Percentiles rank a stretch among this genome's conserved stretches.
Conservation (phyloP, 2,797 vertebrate genomes). For the Myotis daubentonii region DNA sequence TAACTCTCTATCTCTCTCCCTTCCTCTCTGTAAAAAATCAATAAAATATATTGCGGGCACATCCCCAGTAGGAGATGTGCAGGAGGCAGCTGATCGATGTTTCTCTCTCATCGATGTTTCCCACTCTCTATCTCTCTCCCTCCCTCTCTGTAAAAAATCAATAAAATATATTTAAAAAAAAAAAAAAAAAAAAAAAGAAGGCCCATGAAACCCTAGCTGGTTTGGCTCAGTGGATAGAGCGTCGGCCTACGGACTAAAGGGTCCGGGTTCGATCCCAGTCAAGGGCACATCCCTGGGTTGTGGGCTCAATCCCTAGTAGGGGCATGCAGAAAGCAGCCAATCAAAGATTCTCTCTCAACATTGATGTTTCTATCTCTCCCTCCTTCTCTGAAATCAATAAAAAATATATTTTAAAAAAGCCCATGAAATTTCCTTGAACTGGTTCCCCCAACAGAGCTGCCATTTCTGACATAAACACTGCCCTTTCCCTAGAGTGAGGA, state of each 20-base stretch:
- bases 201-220: neutral
- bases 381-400: neutral
- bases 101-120: too few relatives aligned
- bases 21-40: too few relatives aligned
- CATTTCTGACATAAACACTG: neutral
- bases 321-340: neutral
- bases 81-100: too few relatives aligned
- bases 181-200: neutral
- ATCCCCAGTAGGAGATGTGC: too few relatives aligned
- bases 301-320: too few relatives aligned
- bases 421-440: neutral
- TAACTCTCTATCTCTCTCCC: too few relatives aligned
- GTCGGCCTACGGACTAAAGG: too few relatives aligned
- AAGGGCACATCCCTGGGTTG: neutral
- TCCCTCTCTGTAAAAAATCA: too few relatives aligned
- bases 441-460: neutral
- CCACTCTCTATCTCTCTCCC: too few relatives aligned
- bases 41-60: too few relatives aligned
- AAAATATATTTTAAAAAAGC: neutral
- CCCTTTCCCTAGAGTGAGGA: neutral
- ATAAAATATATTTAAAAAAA: too few relatives aligned
- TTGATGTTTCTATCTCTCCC: neutral
- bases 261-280: neutral
- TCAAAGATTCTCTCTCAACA: neutral
- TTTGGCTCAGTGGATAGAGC: neutral